Conservation (phyloP, 2,113 vertebrate species). For the Oncorhynchus nerka region DNA sequence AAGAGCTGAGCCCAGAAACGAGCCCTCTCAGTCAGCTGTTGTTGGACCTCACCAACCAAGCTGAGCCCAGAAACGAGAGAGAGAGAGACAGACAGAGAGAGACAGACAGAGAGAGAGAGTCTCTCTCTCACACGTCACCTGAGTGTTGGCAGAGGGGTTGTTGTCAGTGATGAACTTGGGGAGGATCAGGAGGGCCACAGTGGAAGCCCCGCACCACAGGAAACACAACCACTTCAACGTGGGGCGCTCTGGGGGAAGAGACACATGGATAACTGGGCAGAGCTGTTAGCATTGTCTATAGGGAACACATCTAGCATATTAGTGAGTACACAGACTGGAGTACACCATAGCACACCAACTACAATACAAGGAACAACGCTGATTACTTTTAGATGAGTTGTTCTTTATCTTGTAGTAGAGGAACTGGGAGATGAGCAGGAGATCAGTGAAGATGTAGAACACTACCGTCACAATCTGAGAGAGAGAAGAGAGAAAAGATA, state of each 20-base stretch:
- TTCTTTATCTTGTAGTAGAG: slow-evolving; percentile 74
- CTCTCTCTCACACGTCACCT: slow-evolving; percentile 31
- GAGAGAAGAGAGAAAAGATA: neutral
- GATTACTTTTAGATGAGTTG: slow-evolving; percentile 58
- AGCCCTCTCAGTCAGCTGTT: too few relatives aligned
- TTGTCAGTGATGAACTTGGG: slow-evolving; percentile 61
- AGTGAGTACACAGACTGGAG: too few relatives aligned
- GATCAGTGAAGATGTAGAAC: slow-evolving; percentile 68
- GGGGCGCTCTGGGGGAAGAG: slow-evolving; percentile 52
- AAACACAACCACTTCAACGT: slow-evolving; percentile 68
- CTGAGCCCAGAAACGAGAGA: too few relatives aligned
- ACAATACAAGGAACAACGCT: too few relatives aligned
- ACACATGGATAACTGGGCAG: neutral
- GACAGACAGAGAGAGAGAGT: neutral
- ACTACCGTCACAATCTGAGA: slow-evolving; percentile 64
- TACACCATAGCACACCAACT: too few relatives aligned
- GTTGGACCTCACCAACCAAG: too few relatives aligned
- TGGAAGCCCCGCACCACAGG: slow-evolving; percentile 49
- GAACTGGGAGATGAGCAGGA: slow-evolving; percentile 70
- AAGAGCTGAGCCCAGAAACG: too few relatives aligned
- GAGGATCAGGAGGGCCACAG: slow-evolving; percentile 47
- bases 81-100: too few relatives aligned
- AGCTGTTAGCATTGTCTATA: too few relatives aligned
- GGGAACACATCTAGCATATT: too few relatives aligned
- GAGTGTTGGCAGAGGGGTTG: slow-evolving; percentile 29